Percentiles rank a stretch among this genome's conserved stretches.
Evolutionary conservation across 2,888 invertebrate genomes (phyloP).

Genomic region (Disparrhopalites patrizii): DNA sequence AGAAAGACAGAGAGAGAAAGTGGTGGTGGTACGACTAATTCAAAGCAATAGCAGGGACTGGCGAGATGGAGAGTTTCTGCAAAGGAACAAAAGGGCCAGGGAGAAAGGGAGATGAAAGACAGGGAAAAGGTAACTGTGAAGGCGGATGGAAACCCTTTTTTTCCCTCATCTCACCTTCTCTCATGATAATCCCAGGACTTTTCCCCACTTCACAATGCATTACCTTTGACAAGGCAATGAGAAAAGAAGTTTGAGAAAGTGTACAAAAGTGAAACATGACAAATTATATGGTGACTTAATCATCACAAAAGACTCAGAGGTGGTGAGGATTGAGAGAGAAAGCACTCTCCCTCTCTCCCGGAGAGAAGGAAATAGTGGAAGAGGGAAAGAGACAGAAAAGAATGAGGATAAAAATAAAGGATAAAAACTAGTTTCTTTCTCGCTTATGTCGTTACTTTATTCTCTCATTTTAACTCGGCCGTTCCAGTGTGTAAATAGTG

Average conservation of each 20-base stretch:
- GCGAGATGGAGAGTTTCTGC: no score
- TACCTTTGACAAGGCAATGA: constrained; percentile 18
- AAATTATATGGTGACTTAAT: constrained; percentile 14
- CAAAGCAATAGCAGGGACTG: no score
- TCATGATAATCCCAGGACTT: constrained; percentile 6
- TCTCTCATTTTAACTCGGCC: no score
- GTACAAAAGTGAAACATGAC: constrained; percentile 7
- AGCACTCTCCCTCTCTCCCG: not conserved
- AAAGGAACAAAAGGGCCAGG: not conserved
- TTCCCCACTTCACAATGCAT: not conserved
- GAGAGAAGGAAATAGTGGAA: not conserved
- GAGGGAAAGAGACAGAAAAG: not conserved
- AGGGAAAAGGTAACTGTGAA: no score
- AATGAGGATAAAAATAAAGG: not conserved
- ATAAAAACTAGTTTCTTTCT: no score
- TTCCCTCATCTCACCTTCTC: no score
- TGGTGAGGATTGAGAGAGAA: not conserved
- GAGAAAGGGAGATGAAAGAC: no score
- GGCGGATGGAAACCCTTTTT: no score
- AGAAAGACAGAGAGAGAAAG: no score
- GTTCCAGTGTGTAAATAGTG: no score
- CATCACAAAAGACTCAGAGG: constrained; percentile 8
- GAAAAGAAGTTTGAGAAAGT: not conserved
- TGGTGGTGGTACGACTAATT: no score
- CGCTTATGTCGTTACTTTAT: no score